Percentiles rank a stretch among this genome's conserved stretches.
Evolutionary conservation across 2,888 invertebrate genomes (phyloP).

Genomic region (Eucriotettix oculatus): DNA sequence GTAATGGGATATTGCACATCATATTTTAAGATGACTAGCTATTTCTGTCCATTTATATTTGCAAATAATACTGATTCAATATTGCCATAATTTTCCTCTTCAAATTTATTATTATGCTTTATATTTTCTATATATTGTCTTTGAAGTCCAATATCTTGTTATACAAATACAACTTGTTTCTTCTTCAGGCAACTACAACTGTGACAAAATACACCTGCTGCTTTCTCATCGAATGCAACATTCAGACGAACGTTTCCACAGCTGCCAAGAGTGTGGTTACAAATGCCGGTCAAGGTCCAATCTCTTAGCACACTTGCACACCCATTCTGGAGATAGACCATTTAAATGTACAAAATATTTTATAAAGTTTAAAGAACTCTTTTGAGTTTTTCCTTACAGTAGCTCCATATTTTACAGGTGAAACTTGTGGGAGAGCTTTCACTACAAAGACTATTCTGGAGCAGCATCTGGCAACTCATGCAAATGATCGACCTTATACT

Average conservation of each 20-base stretch:
- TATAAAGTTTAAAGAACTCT: not conserved
- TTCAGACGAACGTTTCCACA: constrained; percentile 29
- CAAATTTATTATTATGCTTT: no score
- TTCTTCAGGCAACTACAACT: constrained; percentile 22
- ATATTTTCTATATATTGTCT: no score
- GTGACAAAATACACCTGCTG: constrained; percentile 34
- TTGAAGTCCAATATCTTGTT: no score
- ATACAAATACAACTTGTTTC: no score
- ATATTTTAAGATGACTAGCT: no score
- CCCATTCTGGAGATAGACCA: constrained; percentile 38
- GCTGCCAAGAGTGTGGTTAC: constrained; percentile 36
- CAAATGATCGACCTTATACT: constrained; percentile 35
- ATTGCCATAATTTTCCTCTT: no score
- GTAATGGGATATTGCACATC: no score
- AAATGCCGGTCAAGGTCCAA: constrained; percentile 39
- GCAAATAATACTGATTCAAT: no score
- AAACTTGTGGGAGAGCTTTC: constrained; percentile 39
- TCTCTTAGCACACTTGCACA: constrained; percentile 37
- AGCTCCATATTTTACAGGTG: constrained; percentile 22
- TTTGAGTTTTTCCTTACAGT: not conserved
- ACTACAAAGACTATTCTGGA: constrained; percentile 39
- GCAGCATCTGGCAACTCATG: constrained; percentile 38
- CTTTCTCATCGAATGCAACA: constrained; percentile 42
- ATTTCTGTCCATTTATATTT: no score
- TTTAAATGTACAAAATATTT: constrained; percentile 22